Conservation (phyloP, 92 coral and sea anemone species). For the Epizoanthus illoricatus region DNA sequence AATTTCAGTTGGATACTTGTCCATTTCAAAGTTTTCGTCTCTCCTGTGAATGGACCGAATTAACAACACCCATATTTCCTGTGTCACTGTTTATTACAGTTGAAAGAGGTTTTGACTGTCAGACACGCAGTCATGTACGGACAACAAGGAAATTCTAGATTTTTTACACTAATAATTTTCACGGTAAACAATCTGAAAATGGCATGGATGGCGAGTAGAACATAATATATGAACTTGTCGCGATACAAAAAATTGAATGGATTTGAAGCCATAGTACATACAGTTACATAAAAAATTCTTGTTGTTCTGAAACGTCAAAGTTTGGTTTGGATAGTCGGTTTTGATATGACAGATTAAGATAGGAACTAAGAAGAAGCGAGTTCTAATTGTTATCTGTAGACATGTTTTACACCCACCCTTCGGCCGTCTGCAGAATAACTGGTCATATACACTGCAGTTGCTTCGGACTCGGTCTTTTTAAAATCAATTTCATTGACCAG, state of each 20-base stretch:
- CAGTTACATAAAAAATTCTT: not conserved
- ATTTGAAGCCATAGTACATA: constrained; percentile 12
- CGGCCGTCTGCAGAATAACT: not conserved
- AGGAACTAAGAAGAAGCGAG: not conserved
- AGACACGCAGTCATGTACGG: not conserved
- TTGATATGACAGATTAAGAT: constrained; percentile 9
- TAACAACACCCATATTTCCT: constrained; percentile 45
- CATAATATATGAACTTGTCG: constrained; percentile 15
- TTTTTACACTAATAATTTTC: constrained; percentile 9
- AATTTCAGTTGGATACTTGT: constrained; percentile 34
- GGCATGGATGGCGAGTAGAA: not conserved
- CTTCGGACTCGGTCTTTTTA: not conserved
- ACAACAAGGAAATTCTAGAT: not conserved
- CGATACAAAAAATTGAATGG: constrained; percentile 20
- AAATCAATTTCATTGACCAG: constrained; percentile 11
- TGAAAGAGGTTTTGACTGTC: constrained; percentile 13
- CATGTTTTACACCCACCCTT: constrained; percentile 22
- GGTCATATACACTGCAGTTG: not conserved
- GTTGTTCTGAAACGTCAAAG: not conserved
- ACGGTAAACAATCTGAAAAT: not conserved
- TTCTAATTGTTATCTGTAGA: constrained; percentile 5
- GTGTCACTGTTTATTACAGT: constrained; percentile 37
- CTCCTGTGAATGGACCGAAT: constrained; percentile 35
- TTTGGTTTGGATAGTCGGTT: not conserved
- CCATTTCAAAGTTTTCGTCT: constrained; percentile 36